phyloP scores from a whole-genome alignment of 2,797 vertebrate genomes.

The Propithecus perrieri region DNA sequence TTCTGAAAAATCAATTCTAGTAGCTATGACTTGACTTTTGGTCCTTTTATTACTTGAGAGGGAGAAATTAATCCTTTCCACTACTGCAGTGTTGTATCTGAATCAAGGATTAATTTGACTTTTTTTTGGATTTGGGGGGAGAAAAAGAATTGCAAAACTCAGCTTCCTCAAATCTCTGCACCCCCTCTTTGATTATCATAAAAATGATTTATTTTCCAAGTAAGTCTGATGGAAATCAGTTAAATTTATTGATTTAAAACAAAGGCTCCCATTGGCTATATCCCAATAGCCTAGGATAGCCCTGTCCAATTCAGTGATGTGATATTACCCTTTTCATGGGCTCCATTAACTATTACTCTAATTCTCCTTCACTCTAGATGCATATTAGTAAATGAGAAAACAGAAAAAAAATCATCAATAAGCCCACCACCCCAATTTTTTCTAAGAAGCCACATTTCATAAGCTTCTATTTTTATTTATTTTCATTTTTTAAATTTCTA shows the following conservation, averaged over 20 bases:
- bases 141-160: not conserved
- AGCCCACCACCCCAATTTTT: not conserved
- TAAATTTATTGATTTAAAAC: not conserved
- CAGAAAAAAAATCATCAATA: not conserved
- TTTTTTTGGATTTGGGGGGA: not conserved
- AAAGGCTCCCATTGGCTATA: not conserved
- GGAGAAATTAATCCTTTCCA: slow-evolving; percentile 29
- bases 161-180: not conserved
- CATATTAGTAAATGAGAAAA: not conserved
- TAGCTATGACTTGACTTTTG: slow-evolving; percentile 53
- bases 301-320: not conserved
- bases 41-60: slow-evolving; percentile 59
- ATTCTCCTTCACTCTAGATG: not conserved
- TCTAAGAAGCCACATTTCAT: not conserved
- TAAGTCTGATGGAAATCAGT: not conserved
- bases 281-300: not conserved
- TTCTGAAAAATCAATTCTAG: slow-evolving; percentile 71
- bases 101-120: slow-evolving; percentile 23
- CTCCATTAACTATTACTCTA: not conserved
- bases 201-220: not conserved
- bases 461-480: not conserved
- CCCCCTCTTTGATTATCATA: not conserved
- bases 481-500: no score
- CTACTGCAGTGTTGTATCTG: not conserved
- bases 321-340: not conserved